Percentiles rank a stretch among this genome's conserved stretches.
Evolutionary conservation across 1,140 invertebrate species (phyloP).

Genomic region (Popillia japonica): DNA sequence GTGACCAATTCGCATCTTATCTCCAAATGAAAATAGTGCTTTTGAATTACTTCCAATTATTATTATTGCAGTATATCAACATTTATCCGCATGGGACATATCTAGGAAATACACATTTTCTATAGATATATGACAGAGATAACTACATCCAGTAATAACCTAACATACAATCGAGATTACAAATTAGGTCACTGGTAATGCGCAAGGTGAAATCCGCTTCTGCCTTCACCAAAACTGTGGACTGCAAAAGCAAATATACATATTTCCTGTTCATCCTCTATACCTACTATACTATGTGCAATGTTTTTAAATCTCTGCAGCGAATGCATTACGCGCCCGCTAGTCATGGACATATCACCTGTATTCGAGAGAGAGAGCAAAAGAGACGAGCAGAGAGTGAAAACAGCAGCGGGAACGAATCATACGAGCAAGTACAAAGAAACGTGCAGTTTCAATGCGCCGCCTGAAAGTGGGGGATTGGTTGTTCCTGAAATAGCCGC

Average conservation of each 20-base stretch:
- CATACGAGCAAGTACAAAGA: constrained; percentile 12
- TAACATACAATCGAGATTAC: not conserved
- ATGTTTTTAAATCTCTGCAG: not conserved
- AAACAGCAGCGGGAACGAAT: too few species aligned
- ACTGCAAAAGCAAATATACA: not conserved
- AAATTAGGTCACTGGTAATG: not conserved
- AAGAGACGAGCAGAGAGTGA: not conserved
- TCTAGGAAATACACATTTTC: too few species aligned
- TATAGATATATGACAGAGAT: not conserved
- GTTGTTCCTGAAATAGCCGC: constrained; percentile 51
- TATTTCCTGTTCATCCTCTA: not conserved
- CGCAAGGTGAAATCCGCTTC: not conserved
- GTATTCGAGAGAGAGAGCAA: not conserved
- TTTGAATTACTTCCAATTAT: too few species aligned
- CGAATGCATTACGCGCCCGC: not conserved
- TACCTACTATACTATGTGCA: not conserved
- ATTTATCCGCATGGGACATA: too few species aligned
- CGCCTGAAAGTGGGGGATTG: constrained; percentile 32
- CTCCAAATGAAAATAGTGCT: too few species aligned
- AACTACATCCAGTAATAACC: not conserved
- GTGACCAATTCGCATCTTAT: too few species aligned
- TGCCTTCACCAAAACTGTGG: not conserved
- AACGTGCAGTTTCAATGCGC: constrained; percentile 27
- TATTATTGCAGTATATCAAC: too few species aligned
- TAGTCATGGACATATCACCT: not conserved